phyloP scores from a whole-genome alignment of 2,888 invertebrate genomes.

The Tenthredo livida region DNA sequence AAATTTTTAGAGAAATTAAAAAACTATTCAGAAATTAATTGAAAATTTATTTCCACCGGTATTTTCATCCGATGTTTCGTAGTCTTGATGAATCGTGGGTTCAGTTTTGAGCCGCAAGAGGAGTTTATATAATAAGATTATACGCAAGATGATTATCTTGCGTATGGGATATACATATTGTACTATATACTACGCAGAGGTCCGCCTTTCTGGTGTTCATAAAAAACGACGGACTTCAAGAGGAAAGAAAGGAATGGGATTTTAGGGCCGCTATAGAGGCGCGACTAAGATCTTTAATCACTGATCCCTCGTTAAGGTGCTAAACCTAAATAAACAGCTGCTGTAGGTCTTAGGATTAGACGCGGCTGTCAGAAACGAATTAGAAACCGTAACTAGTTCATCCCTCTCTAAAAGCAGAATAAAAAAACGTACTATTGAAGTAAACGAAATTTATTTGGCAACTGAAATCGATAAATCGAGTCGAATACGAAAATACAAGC shows the following conservation, averaged over 20 bases:
- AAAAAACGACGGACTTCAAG: not conserved
- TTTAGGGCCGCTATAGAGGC: slow-evolving; percentile 22
- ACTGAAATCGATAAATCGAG: not conserved
- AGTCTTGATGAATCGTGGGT: not conserved
- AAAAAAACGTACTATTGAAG: not conserved
- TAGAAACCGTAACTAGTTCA: not conserved
- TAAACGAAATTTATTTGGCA: not conserved
- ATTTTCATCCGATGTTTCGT: not conserved
- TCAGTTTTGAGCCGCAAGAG: not conserved
- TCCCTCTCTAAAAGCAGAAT: not conserved
- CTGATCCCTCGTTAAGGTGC: slow-evolving; percentile 36
- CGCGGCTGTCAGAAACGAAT: not conserved
- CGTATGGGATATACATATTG: not conserved
- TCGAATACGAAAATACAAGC: not conserved
- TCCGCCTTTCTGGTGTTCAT: slow-evolving; percentile 33
- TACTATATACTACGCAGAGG: slow-evolving; percentile 2
- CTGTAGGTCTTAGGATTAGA: not conserved
- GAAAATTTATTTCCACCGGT: not conserved
- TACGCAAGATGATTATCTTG: slow-evolving; percentile 1
- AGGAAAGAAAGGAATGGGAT: not conserved
- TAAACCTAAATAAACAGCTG: slow-evolving; percentile 30
- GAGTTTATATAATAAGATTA: not conserved
- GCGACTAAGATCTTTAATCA: slow-evolving; percentile 44
- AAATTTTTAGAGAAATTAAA: not conserved
- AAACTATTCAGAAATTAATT: not conserved